phyloP scores from a whole-genome alignment of 2,888 invertebrate species.

The Ectemnius lituratus region DNA sequence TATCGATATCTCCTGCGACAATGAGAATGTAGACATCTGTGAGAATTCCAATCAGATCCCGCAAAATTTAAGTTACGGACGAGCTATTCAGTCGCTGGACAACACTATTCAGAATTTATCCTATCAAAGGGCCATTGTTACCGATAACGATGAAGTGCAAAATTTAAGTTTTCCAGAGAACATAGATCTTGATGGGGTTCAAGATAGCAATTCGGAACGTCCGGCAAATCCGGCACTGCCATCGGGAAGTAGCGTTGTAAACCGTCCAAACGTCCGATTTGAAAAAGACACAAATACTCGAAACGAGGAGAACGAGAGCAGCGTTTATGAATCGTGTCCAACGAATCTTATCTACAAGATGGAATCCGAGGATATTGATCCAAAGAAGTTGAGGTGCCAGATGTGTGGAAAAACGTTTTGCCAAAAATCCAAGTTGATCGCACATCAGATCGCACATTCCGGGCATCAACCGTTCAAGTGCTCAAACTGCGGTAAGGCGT shows the following conservation, averaged over 20 bases:
- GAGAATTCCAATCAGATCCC: slow-evolving; percentile 66
- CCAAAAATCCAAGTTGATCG: slow-evolving; percentile 70
- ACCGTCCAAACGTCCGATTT: slow-evolving; percentile 45
- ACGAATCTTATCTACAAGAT: slow-evolving; percentile 42
- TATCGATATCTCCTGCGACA: slow-evolving; percentile 66
- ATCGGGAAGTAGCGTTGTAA: slow-evolving; percentile 39
- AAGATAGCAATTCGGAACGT: slow-evolving; percentile 40
- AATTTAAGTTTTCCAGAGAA: slow-evolving; percentile 59
- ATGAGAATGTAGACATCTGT: slow-evolving; percentile 67
- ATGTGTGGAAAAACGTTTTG: slow-evolving; percentile 66
- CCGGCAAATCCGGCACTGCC: slow-evolving; percentile 44
- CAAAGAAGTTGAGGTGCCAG: slow-evolving; percentile 67
- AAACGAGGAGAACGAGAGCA: slow-evolving; percentile 29
- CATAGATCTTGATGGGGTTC: slow-evolving; percentile 50
- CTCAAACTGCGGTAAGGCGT: slow-evolving; percentile 68
- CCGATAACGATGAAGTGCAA: slow-evolving; percentile 56
- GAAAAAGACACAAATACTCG: slow-evolving; percentile 35
- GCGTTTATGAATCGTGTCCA: slow-evolving; percentile 41
- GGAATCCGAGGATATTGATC: slow-evolving; percentile 23
- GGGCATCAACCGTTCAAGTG: slow-evolving; percentile 72
- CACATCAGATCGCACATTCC: slow-evolving; percentile 68
- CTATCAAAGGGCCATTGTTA: slow-evolving; percentile 53
- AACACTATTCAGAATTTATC: slow-evolving; percentile 64
- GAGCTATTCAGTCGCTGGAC: slow-evolving; percentile 55
- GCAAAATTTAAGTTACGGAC: slow-evolving; percentile 62